Conservation (phyloP, 2,888 invertebrate species). For the Spialia ferax region DNA sequence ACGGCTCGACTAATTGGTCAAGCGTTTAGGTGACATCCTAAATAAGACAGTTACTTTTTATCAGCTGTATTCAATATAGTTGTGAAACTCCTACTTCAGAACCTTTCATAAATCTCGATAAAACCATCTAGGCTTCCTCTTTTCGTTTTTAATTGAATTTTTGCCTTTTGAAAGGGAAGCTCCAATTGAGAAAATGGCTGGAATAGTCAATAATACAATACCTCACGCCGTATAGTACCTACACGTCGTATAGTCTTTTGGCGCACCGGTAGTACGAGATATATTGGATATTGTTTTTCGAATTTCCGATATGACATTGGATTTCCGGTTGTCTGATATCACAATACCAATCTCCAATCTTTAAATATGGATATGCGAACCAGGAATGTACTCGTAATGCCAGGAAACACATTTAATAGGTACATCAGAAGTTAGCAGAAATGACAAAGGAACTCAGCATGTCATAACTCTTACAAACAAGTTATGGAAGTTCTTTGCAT, state of each 20-base stretch:
- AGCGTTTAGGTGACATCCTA: too few relatives aligned
- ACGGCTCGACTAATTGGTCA: too few relatives aligned
- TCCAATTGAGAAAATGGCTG: constrained; percentile 6
- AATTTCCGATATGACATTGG: neutral
- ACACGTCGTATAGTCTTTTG: constrained; percentile 2
- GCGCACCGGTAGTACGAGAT: neutral
- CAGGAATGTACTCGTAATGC: too few relatives aligned
- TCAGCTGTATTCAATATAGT: neutral
- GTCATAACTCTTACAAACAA: too few relatives aligned
- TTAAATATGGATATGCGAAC: neutral
- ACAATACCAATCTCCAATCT: constrained; percentile 15
- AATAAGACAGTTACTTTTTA: too few relatives aligned
- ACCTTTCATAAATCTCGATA: neutral
- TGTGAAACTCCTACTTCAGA: neutral
- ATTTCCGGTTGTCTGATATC: constrained; percentile 8
- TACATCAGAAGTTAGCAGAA: too few relatives aligned
- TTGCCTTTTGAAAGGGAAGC: neutral
- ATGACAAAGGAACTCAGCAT: too few relatives aligned
- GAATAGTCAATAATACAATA: constrained; percentile 3
- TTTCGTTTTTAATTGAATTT: constrained; percentile 10
- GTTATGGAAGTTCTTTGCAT: too few relatives aligned
- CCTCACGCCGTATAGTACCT: too few relatives aligned
- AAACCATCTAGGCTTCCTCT: neutral
- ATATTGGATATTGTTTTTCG: constrained; percentile 22
- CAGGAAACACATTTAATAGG: neutral